Base-by-base conservation (phyloP, 37 sponge, comb jelly and placozoan genomes). In the Halisarca cf. caerulea region DNA sequence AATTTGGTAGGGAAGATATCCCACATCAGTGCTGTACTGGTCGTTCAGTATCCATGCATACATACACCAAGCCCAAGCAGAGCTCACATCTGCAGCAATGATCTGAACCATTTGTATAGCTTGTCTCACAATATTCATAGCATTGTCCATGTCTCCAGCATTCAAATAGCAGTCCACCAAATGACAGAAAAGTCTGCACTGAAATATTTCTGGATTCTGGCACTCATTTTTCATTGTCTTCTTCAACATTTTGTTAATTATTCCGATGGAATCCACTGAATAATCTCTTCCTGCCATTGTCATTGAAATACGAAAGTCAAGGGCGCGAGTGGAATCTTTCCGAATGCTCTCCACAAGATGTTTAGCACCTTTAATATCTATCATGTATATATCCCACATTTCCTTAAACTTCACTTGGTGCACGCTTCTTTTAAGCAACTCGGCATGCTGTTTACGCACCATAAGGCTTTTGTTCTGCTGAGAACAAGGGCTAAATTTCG, bases 141-240 rank as follows among this genome's bases (percentile, higher is more conserved):
- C 64, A 20, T 62, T 15, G 9, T 6, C 9, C 18, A 14, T 14
- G 51, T 47, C 11, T 11, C 7, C 64, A 20, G 64, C 9, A 62
- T 62, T 62, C 25, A 28, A 28, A 62, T 62, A 62, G 64, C 64
- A 62, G 64, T 62, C 64, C 25, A 28, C 64, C 64, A 62, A 15
- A 62, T 62, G 64, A 62, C 64, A 62, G 64, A 20, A 15, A 20
- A 62, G 30, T 15, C 64, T 62, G 15, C 64, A 62, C 64, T 30
- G 30, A 15, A 62, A 28, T 8, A 62, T 28, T 30, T 62, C 64
- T 6, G 25, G 64, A 47, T 47, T 47, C 51, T 14, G 51, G 51
- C 51, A 47, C 18, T 62, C 15, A 20, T 62, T 62, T 7, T 62
- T 62, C 25, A 62, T 8, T n/a, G 64, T 30, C 25, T n/a, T 28